Conservation (phyloP, 2,797 vertebrate genomes). For the Pachyuromys duprasi region DNA sequence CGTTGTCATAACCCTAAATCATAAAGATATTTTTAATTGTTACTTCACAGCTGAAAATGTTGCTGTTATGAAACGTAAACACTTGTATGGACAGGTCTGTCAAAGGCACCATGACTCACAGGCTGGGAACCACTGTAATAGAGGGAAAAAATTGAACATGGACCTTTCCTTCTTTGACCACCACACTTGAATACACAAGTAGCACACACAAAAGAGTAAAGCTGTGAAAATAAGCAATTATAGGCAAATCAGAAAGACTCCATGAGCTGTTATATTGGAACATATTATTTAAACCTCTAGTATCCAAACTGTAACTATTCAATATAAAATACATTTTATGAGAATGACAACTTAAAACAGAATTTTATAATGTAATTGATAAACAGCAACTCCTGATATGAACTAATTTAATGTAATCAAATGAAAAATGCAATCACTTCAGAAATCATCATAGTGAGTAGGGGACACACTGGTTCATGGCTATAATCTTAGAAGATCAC, state of each 20-base stretch:
- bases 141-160: background rate
- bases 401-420: background rate
- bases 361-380: background rate
- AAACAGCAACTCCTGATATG: background rate
- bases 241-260: background rate
- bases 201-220: background rate
- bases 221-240: background rate
- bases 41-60: background rate
- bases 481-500: background rate
- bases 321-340: background rate
- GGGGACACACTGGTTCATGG: background rate
- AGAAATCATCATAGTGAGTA: background rate
- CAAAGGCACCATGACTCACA: background rate
- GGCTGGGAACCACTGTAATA: background rate
- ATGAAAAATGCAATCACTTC: background rate
- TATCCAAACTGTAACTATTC: background rate
- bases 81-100: background rate
- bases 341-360: background rate
- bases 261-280: background rate
- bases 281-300: background rate
- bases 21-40: background rate
- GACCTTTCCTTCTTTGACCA: background rate
- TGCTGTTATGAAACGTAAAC: background rate
- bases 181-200: background rate
- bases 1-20: background rate